Conservation (phyloP, 2,797 vertebrate species). For the Iguana delicatissima region DNA sequence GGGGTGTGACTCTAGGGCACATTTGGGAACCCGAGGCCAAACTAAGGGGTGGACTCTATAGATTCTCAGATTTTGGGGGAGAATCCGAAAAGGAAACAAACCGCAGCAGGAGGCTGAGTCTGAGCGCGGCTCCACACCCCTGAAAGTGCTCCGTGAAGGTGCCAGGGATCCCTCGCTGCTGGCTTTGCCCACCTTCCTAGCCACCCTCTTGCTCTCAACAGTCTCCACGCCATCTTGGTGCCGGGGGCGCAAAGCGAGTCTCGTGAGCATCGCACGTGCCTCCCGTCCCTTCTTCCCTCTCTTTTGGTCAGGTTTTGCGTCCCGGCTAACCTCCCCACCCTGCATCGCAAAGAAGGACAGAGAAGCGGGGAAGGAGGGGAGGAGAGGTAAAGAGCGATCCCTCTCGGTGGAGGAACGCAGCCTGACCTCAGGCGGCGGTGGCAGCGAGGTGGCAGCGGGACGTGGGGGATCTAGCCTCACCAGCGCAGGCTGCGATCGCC, state of each 20-base stretch:
- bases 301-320: background rate
- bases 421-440: background rate
- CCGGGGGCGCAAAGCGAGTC: background rate
- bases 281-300: background rate
- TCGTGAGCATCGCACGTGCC: no score
- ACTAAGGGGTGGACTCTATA: background rate
- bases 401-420: background rate
- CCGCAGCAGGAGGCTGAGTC: background rate
- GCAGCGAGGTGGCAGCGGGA: background rate
- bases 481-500: constrained; percentile 84
- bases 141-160: background rate
- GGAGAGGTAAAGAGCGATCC: no score
- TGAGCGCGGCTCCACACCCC: no score
- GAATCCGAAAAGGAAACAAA: background rate
- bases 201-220: background rate
- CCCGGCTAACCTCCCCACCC: background rate
- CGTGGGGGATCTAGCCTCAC: background rate
- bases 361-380: background rate
- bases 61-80: background rate
- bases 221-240: background rate
- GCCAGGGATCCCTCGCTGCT: fast-evolving
- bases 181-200: background rate
- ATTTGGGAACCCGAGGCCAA: background rate
- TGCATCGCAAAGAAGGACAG: background rate
- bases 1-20: no score